These are phyloP conservation scores for Drosophila baimaii DNA, from an alignment of 1,140 invertebrate genomes.

Conservation along the genomic window DNA sequence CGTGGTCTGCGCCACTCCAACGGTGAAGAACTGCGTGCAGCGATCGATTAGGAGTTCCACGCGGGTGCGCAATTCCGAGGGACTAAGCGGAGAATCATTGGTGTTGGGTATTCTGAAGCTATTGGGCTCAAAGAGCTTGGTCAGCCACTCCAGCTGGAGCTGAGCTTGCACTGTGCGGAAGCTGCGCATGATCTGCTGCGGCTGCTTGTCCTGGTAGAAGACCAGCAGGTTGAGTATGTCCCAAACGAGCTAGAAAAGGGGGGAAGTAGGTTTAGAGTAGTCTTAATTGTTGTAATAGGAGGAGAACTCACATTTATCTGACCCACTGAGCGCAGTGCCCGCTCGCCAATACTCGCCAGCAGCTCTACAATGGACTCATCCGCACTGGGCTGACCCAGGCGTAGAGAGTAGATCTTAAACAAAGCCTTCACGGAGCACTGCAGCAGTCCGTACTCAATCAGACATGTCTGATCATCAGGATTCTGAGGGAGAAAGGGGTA, in stretches of 20 bases:
- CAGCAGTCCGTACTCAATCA: slow-evolving; percentile 74
- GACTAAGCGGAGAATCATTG: slow-evolving; percentile 54
- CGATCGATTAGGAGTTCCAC: slow-evolving; percentile 78
- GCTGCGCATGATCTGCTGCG: slow-evolving; percentile 61
- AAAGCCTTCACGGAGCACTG: slow-evolving; percentile 76
- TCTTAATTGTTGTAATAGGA: rapidly evolving
- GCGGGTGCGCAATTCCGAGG: slow-evolving; percentile 65
- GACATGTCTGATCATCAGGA: slow-evolving; percentile 59
- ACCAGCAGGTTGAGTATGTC: slow-evolving; percentile 77
- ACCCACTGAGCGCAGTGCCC: slow-evolving; percentile 85
- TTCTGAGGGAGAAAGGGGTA: slow-evolving; percentile 57
- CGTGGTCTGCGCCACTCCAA: slow-evolving; percentile 29
- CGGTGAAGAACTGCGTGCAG: slow-evolving; percentile 75
- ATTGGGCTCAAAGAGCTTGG: slow-evolving; percentile 67
- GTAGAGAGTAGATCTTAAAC: slow-evolving; percentile 77
- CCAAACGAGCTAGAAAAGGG: slow-evolving; percentile 67
- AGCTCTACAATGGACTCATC: slow-evolving; percentile 84
- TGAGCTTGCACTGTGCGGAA: slow-evolving; percentile 74
- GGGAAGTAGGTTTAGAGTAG: background rate
- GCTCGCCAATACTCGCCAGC: slow-evolving; percentile 84
- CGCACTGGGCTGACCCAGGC: slow-evolving; percentile 42
- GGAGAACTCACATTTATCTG: slow-evolving; percentile 76
- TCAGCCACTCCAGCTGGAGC: slow-evolving; percentile 72
- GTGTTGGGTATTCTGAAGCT: slow-evolving; percentile 42
- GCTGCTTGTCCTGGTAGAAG: slow-evolving; percentile 78